Base-by-base conservation (phyloP, 1,140 invertebrate genomes). In the Campoletis sonorensis region DNA sequence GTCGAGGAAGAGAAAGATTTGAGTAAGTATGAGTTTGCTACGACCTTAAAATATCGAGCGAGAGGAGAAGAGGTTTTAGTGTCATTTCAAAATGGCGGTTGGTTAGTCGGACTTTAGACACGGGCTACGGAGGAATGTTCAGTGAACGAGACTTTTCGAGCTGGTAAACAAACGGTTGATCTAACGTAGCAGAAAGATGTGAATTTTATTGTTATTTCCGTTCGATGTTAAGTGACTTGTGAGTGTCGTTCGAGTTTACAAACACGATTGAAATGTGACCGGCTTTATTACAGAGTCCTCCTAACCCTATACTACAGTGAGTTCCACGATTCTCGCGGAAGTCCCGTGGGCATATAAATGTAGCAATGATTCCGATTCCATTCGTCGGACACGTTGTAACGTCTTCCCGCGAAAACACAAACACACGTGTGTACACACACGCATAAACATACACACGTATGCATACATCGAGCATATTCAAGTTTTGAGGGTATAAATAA, bases 41-140 rank as follows among this genome's bases (percentile, higher is more conserved):
- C 61, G 27, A 64, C 5, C 61, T 64, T 26, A 64, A 64, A 26
- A 64, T 64, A 26, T 64, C 61, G 61, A 64, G 21, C 61, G 61
- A 64, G 61, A 26, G 11, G n/a, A 26, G 61, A 64, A 26, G 23
- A 64, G 61, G n/a, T 23, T 64, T 64, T 64, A 64, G 61, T 64
- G 23, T 64, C 21, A 13, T 26, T 64, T 64, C 61, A 64, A 64
- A 64, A 64, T 64, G 61, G 61, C 61, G 11, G 61, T 64, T 64
- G 61, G 23, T 64, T 64, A 64, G 61, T 64, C 61, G 61, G 61
- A 64, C 61, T 64, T 64, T 64, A 64, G 61, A 64, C 61, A 64
- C 61, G 10, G n/a, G 23, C 23, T 64, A 26, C 15, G 0, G 21
- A 64, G 18, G 23, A n/a, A 27, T 64, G 61, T 64, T 23, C 61